Conservation (phyloP, 1,140 invertebrate genomes). For the Temnothorax curvispinosus region DNA sequence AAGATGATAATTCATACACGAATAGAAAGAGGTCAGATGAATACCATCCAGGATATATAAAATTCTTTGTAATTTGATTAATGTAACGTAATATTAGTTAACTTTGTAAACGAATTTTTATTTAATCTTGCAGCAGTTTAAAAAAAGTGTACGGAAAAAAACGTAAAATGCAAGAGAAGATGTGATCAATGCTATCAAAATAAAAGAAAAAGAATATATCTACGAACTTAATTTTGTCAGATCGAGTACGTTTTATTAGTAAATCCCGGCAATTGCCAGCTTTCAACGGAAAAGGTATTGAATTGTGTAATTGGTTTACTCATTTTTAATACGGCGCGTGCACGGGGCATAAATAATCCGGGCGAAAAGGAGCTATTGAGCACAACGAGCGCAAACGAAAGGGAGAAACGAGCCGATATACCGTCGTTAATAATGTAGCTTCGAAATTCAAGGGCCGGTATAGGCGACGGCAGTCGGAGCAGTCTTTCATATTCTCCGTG, state of each 20-base stretch:
- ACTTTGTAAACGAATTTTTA: not conserved
- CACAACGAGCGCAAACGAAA: not conserved
- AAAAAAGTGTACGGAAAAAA: not conserved
- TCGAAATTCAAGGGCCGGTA: constrained; percentile 41
- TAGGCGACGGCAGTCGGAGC: not conserved
- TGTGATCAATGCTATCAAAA: not conserved
- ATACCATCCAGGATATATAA: not conserved
- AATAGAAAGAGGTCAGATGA: not conserved
- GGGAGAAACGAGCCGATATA: constrained; percentile 38
- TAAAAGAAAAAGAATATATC: not conserved
- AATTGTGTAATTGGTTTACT: constrained; percentile 17
- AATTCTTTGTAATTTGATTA: not conserved
- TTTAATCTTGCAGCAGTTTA: not conserved
- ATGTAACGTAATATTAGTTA: not conserved
- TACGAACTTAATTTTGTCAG: not conserved
- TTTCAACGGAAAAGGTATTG: constrained; percentile 4
- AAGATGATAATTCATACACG: not conserved
- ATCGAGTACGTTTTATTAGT: not conserved
- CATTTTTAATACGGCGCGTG: constrained; percentile 24
- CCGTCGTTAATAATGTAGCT: constrained; percentile 54
- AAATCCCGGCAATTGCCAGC: not conserved
- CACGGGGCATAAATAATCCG: constrained; percentile 49
- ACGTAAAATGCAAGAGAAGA: not conserved
- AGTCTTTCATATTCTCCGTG: constrained; percentile 18
- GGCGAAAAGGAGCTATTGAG: constrained; percentile 26